Percentiles rank a stretch among this genome's conserved stretches.
Evolutionary conservation across 2,888 invertebrate genomes (phyloP).

Genomic region (Hololepta plana): DNA sequence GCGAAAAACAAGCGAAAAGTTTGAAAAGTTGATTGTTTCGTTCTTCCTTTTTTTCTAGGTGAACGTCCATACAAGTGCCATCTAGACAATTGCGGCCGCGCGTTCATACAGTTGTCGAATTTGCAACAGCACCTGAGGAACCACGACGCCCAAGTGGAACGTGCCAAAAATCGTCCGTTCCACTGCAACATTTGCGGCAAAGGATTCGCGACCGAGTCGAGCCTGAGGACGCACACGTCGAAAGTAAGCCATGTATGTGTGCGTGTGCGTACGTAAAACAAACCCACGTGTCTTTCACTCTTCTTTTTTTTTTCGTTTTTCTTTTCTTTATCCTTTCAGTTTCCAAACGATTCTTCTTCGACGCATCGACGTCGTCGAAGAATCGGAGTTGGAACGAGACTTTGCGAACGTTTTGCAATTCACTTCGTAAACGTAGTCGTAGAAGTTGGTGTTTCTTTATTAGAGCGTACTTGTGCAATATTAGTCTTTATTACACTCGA

Average conservation of each 20-base stretch:
- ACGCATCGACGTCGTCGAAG: too few species aligned
- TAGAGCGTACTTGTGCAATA: too few species aligned
- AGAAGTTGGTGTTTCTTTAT: too few species aligned
- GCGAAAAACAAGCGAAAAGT: too few species aligned
- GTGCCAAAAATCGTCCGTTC: slow-evolving; percentile 87
- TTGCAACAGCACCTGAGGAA: slow-evolving; percentile 90
- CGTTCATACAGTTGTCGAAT: slow-evolving; percentile 92
- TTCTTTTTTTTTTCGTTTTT: slow-evolving; percentile 10
- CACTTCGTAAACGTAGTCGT: too few species aligned
- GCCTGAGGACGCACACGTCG: slow-evolving; percentile 85
- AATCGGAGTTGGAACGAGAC: too few species aligned
- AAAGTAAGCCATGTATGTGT: slow-evolving; percentile 77
- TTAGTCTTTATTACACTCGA: too few species aligned
- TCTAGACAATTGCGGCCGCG: slow-evolving; percentile 85
- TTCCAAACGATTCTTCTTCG: slow-evolving; percentile 10
- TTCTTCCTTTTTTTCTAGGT: too few species aligned
- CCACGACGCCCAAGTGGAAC: slow-evolving; percentile 88
- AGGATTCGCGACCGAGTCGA: slow-evolving; percentile 91
- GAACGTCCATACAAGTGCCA: slow-evolving; percentile 96
- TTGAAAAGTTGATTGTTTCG: slow-evolving; percentile 19
- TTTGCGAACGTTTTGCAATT: too few species aligned
- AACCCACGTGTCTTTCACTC: slow-evolving; percentile 18
- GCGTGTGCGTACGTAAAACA: too few species aligned
- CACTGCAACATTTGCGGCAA: slow-evolving; percentile 94
- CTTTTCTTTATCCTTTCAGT: slow-evolving; percentile 9